These are phyloP conservation scores for Thaumatotibia leucotreta DNA, from an alignment of 1,140 invertebrate species.

Conservation along the genomic window DNA sequence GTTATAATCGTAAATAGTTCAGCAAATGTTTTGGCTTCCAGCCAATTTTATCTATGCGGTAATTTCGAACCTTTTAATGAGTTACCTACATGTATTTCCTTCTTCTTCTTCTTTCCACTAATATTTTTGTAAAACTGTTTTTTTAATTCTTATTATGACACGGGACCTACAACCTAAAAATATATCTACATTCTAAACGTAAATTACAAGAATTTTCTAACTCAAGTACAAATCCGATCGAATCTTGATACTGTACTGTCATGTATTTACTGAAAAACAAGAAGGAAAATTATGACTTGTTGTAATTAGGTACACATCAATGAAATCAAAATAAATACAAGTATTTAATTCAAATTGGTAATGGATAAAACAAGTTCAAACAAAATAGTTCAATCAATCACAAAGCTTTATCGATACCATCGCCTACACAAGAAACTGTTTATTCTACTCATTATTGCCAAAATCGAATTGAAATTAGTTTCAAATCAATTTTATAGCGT, in stretches of 20 bases:
- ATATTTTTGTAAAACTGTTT: not conserved
- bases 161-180: too few species aligned
- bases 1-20: not conserved
- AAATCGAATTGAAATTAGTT: constrained; percentile 28
- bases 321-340: not conserved
- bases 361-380: not conserved
- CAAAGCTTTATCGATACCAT: not conserved
- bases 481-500: constrained; percentile 42
- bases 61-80: not conserved
- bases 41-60: not conserved
- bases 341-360: not conserved
- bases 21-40: not conserved
- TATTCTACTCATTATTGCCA: constrained; percentile 12
- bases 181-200: too few species aligned
- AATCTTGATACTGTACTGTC: too few species aligned
- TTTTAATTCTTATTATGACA: too few species aligned
- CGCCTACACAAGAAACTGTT: not conserved
- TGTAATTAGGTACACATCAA: too few species aligned
- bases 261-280: too few species aligned
- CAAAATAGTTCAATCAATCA: not conserved
- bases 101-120: not conserved
- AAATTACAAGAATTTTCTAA: too few species aligned
- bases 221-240: too few species aligned
- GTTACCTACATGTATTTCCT: too few species aligned
- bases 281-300: too few species aligned